Evolutionary conservation across 1,140 invertebrate genomes (phyloP).

Genomic region (Neuroterus valhalla): DNA sequence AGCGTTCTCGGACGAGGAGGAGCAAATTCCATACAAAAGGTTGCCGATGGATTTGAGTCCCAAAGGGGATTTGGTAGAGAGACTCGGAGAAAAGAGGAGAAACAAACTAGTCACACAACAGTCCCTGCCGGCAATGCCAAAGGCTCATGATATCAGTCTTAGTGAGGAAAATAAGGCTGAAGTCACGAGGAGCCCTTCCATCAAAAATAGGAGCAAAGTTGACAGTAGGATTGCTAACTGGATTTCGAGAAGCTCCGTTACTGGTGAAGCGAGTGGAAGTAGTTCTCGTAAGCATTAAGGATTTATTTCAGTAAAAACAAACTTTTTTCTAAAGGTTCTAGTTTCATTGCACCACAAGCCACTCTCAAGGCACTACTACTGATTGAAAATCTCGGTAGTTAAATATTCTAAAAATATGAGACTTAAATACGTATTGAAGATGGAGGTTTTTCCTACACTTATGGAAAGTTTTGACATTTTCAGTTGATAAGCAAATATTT

Average conservation of each 20-base stretch:
- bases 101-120: conserved; percentile 67
- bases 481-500: too few species aligned
- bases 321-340: too few species aligned
- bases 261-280: conserved; percentile 62
- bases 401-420: too few species aligned
- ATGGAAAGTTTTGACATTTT: too few species aligned
- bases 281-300: conserved; percentile 61
- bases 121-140: conserved; percentile 65
- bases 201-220: conserved; percentile 67
- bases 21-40: conserved; percentile 71
- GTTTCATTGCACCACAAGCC: too few species aligned
- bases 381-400: too few species aligned
- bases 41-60: conserved; percentile 67
- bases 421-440: too few species aligned
- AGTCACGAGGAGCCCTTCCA: conserved; percentile 67
- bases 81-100: conserved; percentile 31
- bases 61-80: conserved; percentile 41
- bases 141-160: conserved; percentile 62
- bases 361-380: too few species aligned
- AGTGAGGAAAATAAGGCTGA: conserved; percentile 65
- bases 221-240: conserved; percentile 70
- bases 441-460: too few species aligned
- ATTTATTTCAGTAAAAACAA: too few species aligned
- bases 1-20: conserved; percentile 69
- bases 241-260: conserved; percentile 71